Base-by-base conservation (phyloP, 2,888 invertebrate genomes). In the Tromatobia lineatoria region DNA sequence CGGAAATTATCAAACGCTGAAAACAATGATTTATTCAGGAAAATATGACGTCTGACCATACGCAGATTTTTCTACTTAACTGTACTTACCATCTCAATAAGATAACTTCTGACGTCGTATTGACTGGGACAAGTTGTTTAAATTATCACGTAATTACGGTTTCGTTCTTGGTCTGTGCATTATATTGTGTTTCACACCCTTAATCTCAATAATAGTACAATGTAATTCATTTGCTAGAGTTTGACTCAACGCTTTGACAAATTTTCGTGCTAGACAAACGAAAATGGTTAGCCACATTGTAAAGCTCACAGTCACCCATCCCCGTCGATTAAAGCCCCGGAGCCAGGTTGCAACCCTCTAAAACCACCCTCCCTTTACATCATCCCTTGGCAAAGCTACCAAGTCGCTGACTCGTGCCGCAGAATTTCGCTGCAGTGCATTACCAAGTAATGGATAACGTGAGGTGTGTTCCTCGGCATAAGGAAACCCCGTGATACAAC, bases 391-490 rank as follows among this genome's bases (percentile, higher is more conserved):
- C 67, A 45, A 47, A 45, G 67, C 45, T 75, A 66, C 47, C 38
- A 67, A 74, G 59, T 57, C 76, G 54, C 61, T 71, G 76, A 81
- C 52, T 64, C 66, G 47, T 71, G 71, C 66, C 57, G 81, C 76
- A 76, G 81, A 66, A 81, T 81, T 81, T 81, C 42, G 76, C 70
- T 81, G 76, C 76, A 76, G 76, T 54, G 54, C 81, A 77, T 81
- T 81, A 81, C 71, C 70, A 45, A 71, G 71, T 66, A 77, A 81
- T 76, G 81, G 81, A 54, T 81, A 76, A 71, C 38, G 61, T 45
- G 54, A 57, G 67, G 47, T 45, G 67, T 20, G 67, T 45, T 45
- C 8, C 42, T 47, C 45, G 67, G 67, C 15, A 47, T 23, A 76
- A 52, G 76, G 76, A 66, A 74, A 57, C 70, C 25, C 20, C 47